Evolutionary conservation across 1,140 invertebrate species (phyloP), one percentile per base, ranked within the genome.

Genomic region (Chironomus striatipennis): DNA sequence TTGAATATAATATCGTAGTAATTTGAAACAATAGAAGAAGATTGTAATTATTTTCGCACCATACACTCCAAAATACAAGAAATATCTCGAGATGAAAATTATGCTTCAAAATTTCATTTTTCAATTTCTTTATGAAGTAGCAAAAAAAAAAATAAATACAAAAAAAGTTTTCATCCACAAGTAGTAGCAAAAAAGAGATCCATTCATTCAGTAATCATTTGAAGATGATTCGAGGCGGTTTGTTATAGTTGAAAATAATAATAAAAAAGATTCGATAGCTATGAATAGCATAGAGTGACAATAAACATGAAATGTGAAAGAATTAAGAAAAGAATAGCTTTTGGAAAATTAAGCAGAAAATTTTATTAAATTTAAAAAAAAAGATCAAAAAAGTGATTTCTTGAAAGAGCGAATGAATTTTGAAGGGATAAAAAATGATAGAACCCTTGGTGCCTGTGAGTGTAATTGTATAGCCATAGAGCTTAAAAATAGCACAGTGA

Each of bases 161-260:
- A 34, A 34, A 34, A 34, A 34, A 34, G 24, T 34, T 15, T 57
- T 5, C 47, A n/a, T n/a, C 47, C n/a, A n/a, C 47, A 57, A 5
- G 12, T n/a, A 57, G 47, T 57, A 12, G 5, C 47, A 57, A 34
- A 34, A 34, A 34, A 34, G 24, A 34, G 24, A 34, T 57, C n/a
- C 47, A 57, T 57, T 70, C 65, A 70, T 70, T 21, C 65, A 70
- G 65, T 70, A 70, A 70, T 70, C 65, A 70, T 70, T 70, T 70
- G 65, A 70, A 70, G 65, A 70, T 21, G 65, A 70, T 20, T 70
- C 65, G 65, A 70, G 20, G 18, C 65, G 20, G 65, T 70, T 70
- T 57, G 47, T 12, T 18, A 17, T 70, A 5, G 65, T 21, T 12
- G 20, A 18, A 70, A 70, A 7, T 8, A 20, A 70, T 18, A 70